Evolutionary conservation across 2,113 vertebrate genomes (phyloP), one percentile per base, ranked within the genome.

Genomic region (Elephas maximus): DNA sequence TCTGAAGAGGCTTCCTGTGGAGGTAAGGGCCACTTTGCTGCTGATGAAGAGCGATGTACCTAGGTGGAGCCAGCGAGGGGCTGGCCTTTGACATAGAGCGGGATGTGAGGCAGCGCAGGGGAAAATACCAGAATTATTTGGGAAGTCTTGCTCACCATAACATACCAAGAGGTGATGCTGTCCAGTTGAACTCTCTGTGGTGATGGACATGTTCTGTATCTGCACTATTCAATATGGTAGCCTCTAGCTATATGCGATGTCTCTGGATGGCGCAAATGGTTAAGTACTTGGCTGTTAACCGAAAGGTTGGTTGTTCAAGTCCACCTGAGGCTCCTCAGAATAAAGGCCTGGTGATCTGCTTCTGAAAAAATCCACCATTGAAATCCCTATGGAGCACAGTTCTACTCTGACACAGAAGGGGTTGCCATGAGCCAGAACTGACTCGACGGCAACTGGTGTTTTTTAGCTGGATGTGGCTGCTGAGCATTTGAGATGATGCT

Each of bases 11-110:
- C 30, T 73, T 74, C 30, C 51, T 6, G 1, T 41, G 45, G 53
- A 74, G 79, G 83, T 33, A 10, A 48, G 63, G 23, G 17, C 21
- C 1, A 3, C 20, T 37, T 20, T 4, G 28, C 26, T 57, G 33
- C 71, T 6, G 18, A 69, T 17, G 69, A 89, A 76, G 30, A 92
- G 30, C 65, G 30, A 45, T 4, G 0, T 7, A 37, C 3, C 37
- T 51, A 33, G 4, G 33, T 30, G n/a, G 20, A 33, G 20, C 28
- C 60, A 45, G 1, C 0, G 18, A 65, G 26, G 1, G 5, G 14
- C 74, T 63, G 26, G 53, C 10, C 79, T 95, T 73, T 82, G 48
- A 30, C 37, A 11, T 2, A 33, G 26, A 8, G 41, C 37, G 14
- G 53, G 28, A 5, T 24, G 30, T 0, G 21, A n/a, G 48, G 23